Conservation (phyloP, 2,113 vertebrate species). For the Stigmatopora argus region DNA sequence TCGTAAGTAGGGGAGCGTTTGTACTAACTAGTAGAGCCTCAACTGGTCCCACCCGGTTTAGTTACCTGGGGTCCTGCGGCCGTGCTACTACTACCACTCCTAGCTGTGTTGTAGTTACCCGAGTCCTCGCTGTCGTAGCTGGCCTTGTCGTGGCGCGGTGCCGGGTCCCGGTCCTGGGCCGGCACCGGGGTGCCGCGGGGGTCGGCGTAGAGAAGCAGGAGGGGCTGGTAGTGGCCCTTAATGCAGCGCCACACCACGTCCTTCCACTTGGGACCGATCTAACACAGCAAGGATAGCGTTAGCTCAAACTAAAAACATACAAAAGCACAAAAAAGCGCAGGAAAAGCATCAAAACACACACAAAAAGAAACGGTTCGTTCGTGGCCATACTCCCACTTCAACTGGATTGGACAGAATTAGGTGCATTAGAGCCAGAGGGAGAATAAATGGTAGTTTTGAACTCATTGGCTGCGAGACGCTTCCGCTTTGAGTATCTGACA, state of each 20-base stretch:
- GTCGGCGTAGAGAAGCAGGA: slow-evolving; percentile 95
- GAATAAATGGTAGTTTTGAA: too few species aligned
- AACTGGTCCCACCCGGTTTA: not conserved
- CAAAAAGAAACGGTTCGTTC: too few species aligned
- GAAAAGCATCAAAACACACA: too few species aligned
- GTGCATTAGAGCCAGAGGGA: too few species aligned
- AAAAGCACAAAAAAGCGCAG: too few species aligned
- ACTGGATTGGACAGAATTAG: too few species aligned
- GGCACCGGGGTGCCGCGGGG: slow-evolving; percentile 92
- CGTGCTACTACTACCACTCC: slow-evolving; percentile 57
- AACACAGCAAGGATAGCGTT: not conserved
- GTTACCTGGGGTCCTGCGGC: slow-evolving; percentile 30
- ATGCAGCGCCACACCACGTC: slow-evolving; percentile 98
- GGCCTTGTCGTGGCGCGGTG: slow-evolving; percentile 80
- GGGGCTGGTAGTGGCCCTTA: slow-evolving; percentile 96
- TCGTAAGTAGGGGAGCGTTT: too few species aligned
- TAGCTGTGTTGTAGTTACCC: slow-evolving; percentile 73
- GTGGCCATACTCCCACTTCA: too few species aligned
- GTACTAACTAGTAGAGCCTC: slow-evolving; percentile 26
- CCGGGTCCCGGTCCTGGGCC: slow-evolving; percentile 79
- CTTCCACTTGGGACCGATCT: slow-evolving; percentile 99
- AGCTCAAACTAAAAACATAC: too few species aligned
- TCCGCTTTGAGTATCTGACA: too few species aligned
- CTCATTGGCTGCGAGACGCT: too few species aligned
- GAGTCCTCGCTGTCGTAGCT: slow-evolving; percentile 98